These are phyloP conservation scores for Carposina sasakii DNA, from an alignment of 1,140 invertebrate species.

Conservation along the genomic window DNA sequence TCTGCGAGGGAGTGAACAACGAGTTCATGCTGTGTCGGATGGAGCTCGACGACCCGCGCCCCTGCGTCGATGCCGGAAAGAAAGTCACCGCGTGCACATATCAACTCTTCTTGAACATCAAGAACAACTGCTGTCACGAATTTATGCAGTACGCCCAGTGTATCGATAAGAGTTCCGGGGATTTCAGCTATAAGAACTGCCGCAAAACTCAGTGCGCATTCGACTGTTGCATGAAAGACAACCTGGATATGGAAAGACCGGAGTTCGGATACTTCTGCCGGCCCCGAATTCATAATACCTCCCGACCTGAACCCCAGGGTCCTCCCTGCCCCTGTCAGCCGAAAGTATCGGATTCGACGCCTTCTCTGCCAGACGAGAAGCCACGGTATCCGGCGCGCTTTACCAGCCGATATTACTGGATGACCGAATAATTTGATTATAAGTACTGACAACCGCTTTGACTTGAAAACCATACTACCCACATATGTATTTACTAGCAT, in stretches of 20 bases:
- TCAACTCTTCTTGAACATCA: constrained; percentile 90
- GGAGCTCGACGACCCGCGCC: constrained; percentile 88
- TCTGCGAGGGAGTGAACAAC: constrained; percentile 91
- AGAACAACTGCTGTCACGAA: constrained; percentile 86
- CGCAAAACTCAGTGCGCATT: constrained; percentile 88
- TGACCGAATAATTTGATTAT: constrained; percentile 45
- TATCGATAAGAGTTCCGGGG: constrained; percentile 83
- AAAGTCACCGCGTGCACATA: constrained; percentile 91
- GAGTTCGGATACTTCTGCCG: constrained; percentile 88
- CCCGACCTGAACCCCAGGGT: constrained; percentile 68
- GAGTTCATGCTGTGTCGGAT: constrained; percentile 94
- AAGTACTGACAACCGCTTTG: no score
- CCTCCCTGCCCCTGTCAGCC: constrained; percentile 68
- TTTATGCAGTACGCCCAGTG: constrained; percentile 92
- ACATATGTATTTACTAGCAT: background rate
- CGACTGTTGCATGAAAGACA: constrained; percentile 90
- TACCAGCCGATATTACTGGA: constrained; percentile 68
- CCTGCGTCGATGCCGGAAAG: constrained; percentile 92
- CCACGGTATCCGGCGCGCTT: constrained; percentile 75
- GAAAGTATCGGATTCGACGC: constrained; percentile 72
- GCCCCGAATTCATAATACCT: constrained; percentile 81
- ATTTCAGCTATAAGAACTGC: constrained; percentile 80
- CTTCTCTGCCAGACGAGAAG: constrained; percentile 76
- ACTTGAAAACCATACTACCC: no score
- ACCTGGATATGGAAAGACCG: constrained; percentile 87